phyloP scores from a whole-genome alignment of 2,888 invertebrate species.

The Epirrita christyi region DNA sequence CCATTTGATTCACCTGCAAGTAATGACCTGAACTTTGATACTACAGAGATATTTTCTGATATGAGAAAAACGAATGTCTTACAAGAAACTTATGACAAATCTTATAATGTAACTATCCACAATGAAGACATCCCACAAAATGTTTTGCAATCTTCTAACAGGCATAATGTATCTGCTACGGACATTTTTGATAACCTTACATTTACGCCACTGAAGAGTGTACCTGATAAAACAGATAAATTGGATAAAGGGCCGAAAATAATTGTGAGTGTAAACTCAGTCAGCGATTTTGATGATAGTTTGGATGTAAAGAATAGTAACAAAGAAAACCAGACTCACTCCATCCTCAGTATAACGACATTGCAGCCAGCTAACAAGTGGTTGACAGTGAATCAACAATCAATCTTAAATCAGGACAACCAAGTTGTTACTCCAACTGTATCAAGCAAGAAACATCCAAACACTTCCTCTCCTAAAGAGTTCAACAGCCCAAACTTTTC shows the following conservation, averaged over 20 bases:
- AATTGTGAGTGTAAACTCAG: slow-evolving; percentile 67
- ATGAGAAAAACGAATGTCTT: slow-evolving; percentile 55
- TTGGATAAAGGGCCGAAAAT: slow-evolving; percentile 70
- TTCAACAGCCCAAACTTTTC: slow-evolving; percentile 76
- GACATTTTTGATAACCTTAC: slow-evolving; percentile 74
- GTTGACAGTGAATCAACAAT: slow-evolving; percentile 53
- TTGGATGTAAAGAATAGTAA: slow-evolving; percentile 57
- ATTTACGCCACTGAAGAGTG: slow-evolving; percentile 70
- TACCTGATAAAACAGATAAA: slow-evolving; percentile 58
- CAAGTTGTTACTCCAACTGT: slow-evolving; percentile 56
- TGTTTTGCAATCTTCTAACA: slow-evolving; percentile 66
- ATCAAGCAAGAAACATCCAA: slow-evolving; percentile 69
- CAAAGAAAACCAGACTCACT: slow-evolving; percentile 72
- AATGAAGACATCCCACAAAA: slow-evolving; percentile 48
- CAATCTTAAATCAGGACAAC: slow-evolving; percentile 43
- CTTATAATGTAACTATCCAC: slow-evolving; percentile 43
- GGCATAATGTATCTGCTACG: slow-evolving; percentile 50
- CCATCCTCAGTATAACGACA: slow-evolving; percentile 64
- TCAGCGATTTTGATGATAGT: slow-evolving; percentile 71
- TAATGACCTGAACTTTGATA: slow-evolving; percentile 66
- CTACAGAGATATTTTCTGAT: slow-evolving; percentile 73
- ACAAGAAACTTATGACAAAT: slow-evolving; percentile 69
- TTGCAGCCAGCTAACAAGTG: slow-evolving; percentile 64
- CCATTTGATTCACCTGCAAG: slow-evolving; percentile 71
- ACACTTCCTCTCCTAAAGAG: slow-evolving; percentile 79